A percentile compares a stretch with the other conserved stretches of the same genome.
phyloP scores from a whole-genome alignment of 2,113 vertebrate genomes.

The Oenanthe melanoleuca region DNA sequence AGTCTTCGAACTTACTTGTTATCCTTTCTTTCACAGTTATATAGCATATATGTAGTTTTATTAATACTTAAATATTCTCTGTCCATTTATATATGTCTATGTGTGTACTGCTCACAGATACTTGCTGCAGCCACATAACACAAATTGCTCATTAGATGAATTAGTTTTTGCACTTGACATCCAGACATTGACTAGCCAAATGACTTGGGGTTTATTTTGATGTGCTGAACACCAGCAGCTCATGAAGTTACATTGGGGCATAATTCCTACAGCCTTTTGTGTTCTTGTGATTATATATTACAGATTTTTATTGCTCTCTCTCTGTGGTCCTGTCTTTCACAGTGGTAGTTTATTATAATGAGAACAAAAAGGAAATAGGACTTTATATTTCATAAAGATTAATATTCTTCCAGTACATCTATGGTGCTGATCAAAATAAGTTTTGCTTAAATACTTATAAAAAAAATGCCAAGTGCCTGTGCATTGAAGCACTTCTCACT shows the following conservation, averaged over 20 bases:
- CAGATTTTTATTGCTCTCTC: not conserved
- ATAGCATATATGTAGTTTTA: not conserved
- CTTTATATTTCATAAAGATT: not conserved
- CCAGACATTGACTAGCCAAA: not conserved
- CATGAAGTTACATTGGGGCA: not conserved
- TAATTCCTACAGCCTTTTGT: not conserved
- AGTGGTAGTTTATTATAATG: not conserved
- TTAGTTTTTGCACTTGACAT: not conserved
- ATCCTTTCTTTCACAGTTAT: not conserved
- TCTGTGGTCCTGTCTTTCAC: not conserved
- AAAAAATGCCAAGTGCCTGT: not conserved
- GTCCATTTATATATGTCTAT: not conserved
- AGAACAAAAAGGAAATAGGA: not conserved
- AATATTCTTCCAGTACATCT: not conserved
- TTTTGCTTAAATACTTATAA: not conserved
- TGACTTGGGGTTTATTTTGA: not conserved
- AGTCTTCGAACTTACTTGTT: not conserved
- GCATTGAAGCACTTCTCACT: not conserved
- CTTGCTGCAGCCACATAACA: not conserved
- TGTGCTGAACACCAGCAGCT: not conserved
- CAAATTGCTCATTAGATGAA: not conserved
- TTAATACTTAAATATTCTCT: not conserved
- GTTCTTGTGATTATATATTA: not conserved
- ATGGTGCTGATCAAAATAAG: not conserved
- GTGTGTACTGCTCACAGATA: not conserved